A percentile compares a stretch with the other conserved stretches of the same genome.
These are phyloP conservation scores for Poeciliopsis prolifica DNA, from an alignment of 2,113 vertebrate genomes.

Conservation along the genomic window DNA sequence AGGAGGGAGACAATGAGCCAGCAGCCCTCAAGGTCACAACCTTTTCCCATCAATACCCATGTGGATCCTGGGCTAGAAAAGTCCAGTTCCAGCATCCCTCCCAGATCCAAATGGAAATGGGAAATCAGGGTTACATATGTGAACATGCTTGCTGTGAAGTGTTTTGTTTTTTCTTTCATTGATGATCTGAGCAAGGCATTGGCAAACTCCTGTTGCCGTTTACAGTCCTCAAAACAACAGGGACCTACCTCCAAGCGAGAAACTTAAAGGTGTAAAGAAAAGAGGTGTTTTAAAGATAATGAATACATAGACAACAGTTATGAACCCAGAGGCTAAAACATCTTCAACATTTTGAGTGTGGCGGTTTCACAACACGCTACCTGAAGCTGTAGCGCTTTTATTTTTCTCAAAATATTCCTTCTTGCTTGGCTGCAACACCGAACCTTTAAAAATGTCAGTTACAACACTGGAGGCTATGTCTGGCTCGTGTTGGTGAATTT, in stretches of 20 bases:
- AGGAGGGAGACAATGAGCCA: not conserved
- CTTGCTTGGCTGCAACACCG: not conserved
- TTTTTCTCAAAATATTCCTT: not conserved
- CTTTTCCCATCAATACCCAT: not conserved
- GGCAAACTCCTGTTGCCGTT: no score
- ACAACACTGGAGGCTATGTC: not conserved
- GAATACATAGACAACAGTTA: not conserved
- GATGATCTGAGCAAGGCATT: not conserved
- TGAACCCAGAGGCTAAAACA: not conserved
- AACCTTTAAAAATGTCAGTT: not conserved
- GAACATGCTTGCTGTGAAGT: not conserved
- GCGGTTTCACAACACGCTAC: not conserved
- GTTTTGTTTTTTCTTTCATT: not conserved
- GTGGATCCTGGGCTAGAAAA: not conserved
- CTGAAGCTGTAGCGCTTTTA: not conserved
- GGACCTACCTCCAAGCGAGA: no score
- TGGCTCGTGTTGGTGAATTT: not conserved
- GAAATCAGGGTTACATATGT: not conserved
- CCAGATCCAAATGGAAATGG: not conserved
- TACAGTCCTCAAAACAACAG: not conserved
- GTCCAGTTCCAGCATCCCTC: not conserved
- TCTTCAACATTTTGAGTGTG: not conserved
- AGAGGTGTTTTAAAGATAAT: not conserved
- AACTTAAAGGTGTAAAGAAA: not conserved
- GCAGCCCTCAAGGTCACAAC: conserved; percentile 10